Conservation (phyloP, 2,797 vertebrate species). For the Rhynchonycteris naso region DNA sequence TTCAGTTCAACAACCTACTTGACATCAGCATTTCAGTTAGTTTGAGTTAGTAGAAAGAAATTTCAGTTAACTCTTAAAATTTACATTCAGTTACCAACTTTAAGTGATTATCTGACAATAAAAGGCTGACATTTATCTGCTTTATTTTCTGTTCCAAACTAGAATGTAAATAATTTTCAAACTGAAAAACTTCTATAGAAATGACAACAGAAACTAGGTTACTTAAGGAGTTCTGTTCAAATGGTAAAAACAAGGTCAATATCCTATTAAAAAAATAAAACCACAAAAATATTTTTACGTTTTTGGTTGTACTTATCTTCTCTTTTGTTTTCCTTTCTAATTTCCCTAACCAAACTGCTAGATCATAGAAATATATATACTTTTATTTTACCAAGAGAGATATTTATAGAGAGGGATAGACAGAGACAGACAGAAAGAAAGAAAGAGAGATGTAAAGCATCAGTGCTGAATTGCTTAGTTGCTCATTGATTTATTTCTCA, state of each 20-base stretch:
- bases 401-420: too few relatives aligned
- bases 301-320: not conserved
- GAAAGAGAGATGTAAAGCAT: too few relatives aligned
- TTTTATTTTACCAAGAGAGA: too few relatives aligned
- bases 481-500: too few relatives aligned
- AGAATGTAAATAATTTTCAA: not conserved
- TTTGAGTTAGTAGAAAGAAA: not conserved
- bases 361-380: not conserved
- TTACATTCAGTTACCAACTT: not conserved
- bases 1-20: not conserved
- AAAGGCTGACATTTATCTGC: not conserved
- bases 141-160: not conserved
- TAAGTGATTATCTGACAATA: not conserved
- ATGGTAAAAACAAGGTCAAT: not conserved
- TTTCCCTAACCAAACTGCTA: not conserved
- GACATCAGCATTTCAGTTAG: not conserved
- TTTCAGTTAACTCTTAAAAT: not conserved
- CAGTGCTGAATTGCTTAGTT: too few relatives aligned
- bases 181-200: not conserved
- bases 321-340: not conserved
- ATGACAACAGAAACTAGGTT: not conserved
- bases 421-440: too few relatives aligned
- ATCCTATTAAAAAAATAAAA: not conserved
- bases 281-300: not conserved
- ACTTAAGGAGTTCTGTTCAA: not conserved